A percentile compares a stretch with the other conserved stretches of the same genome.
phyloP scores from a whole-genome alignment of 2,888 invertebrate genomes.

The Pollenia labialis region DNA sequence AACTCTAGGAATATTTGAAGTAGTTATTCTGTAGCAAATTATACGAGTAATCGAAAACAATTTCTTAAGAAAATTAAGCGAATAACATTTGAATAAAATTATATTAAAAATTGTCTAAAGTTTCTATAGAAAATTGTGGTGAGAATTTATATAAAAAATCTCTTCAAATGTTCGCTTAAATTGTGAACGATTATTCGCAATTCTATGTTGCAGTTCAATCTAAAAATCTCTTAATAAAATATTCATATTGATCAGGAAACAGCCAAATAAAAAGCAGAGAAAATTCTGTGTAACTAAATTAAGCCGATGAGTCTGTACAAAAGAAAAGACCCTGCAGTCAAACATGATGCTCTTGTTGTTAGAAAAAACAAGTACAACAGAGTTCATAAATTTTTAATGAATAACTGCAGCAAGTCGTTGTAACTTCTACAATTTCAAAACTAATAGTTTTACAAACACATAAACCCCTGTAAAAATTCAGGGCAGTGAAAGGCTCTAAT shows the following conservation, averaged over 20 bases:
- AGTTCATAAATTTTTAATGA: slow-evolving; percentile 46
- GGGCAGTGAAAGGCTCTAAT: not conserved
- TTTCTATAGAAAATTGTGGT: no score
- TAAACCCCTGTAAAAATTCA: not conserved
- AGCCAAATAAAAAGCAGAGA: not conserved
- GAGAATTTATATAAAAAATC: no score
- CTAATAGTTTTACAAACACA: slow-evolving; percentile 8
- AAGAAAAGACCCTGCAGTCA: slow-evolving; percentile 32
- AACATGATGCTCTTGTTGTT: slow-evolving; percentile 19
- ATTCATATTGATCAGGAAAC: slow-evolving; percentile 34
- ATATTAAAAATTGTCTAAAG: no score
- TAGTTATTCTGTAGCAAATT: no score
- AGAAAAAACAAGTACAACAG: slow-evolving; percentile 45
- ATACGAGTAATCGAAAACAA: no score
- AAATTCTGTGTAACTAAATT: slow-evolving; percentile 30
- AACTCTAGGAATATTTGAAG: no score
- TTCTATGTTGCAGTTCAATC: no score
- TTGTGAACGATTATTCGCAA: no score
- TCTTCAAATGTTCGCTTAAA: no score
- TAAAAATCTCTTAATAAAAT: not conserved
- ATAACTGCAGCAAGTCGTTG: slow-evolving; percentile 40
- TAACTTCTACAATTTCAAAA: not conserved
- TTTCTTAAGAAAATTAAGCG: no score
- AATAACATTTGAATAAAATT: no score
- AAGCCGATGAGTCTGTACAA: slow-evolving; percentile 31